Percentiles rank a stretch among this genome's conserved stretches.
phyloP scores from a whole-genome alignment of 2,888 invertebrate genomes.

The Sussaba pulchella region DNA sequence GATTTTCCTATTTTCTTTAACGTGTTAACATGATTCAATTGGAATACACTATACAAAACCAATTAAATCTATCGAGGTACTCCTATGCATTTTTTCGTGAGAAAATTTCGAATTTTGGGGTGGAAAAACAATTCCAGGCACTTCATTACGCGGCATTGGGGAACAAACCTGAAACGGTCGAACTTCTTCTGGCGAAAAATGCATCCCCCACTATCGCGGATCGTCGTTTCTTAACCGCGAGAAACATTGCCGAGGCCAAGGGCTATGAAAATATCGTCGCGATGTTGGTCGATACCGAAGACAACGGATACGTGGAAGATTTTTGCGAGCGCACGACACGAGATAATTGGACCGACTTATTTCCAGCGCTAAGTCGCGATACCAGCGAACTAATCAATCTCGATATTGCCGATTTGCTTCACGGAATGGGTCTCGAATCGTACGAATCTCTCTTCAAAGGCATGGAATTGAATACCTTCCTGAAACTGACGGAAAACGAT shows the following conservation, averaged over 20 bases:
- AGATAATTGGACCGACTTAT: constrained; percentile 85
- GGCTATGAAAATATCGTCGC: constrained; percentile 83
- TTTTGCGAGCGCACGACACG: constrained; percentile 75
- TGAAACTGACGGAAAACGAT: constrained; percentile 86
- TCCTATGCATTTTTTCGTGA: no score
- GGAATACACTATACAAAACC: no score
- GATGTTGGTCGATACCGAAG: constrained; percentile 68
- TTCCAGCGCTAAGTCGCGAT: constrained; percentile 82
- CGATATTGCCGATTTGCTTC: constrained; percentile 86
- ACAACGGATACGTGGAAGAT: constrained; percentile 62
- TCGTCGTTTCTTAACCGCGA: constrained; percentile 84
- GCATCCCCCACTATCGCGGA: constrained; percentile 86
- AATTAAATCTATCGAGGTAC: no score
- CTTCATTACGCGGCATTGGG: constrained; percentile 87
- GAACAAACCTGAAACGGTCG: constrained; percentile 86
- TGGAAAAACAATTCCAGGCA: constrained; percentile 86
- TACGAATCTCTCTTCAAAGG: constrained; percentile 85
- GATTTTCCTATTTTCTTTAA: no score
- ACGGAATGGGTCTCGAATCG: constrained; percentile 87
- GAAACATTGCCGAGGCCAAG: constrained; percentile 86
- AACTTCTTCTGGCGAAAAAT: constrained; percentile 86
- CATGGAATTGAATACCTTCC: constrained; percentile 86
- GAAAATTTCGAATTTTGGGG: no score
- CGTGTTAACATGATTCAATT: no score
- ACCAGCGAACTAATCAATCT: constrained; percentile 68